Base-by-base conservation (phyloP, 2,888 invertebrate genomes). In the Deilephila elpenor region DNA sequence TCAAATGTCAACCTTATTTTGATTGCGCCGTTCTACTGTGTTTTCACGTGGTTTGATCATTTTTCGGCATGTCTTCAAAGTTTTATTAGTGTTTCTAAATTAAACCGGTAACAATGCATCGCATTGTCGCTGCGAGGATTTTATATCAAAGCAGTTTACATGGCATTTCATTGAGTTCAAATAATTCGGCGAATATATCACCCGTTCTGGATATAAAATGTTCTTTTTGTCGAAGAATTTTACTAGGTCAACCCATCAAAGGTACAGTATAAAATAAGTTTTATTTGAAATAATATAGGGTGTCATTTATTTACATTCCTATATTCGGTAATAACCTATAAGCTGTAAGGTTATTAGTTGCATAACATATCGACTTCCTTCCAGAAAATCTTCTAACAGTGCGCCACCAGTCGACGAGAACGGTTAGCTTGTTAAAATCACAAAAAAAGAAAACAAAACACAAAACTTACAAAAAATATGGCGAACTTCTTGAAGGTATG, bases 401-500 rank as follows among this genome's bases (percentile, higher is more conserved):
- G 17, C 86, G 94, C 78, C 90, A 93, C 78, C 93, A 93, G 77
- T 94, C 94, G 71, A 94, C 94, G 37, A 92, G 85, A 86, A 89
- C 93, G 51, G 93, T 91, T 76, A 94, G 87, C 77, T 86, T 87
- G 25, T 78, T 91, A 44, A 88, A 85, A 80, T 84, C 91, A 7
- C 81, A 88, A 14, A 88, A 91, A 73, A 95, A 95, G 82, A 95
- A 94, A 80, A 88, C 89, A 74, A 90, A 91, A 77, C 90, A 92
- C 77, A 95, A 94, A 83, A 89, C 88, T 75, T 88, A 83, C 72
- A 95, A 95, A 80, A 96, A 96, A 84, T 97, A 96, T 91, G 96
- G 96, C 14, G 97, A 97, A 85, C 88, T 97, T 11, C 88, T 97
- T 76, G 96, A 97, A 95, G 96, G 97, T 97, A 89, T 80, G 87